Evolutionary conservation across 2,797 vertebrate genomes (phyloP), one percentile per base, ranked within the genome.

Genomic region (Lates japonicus): DNA sequence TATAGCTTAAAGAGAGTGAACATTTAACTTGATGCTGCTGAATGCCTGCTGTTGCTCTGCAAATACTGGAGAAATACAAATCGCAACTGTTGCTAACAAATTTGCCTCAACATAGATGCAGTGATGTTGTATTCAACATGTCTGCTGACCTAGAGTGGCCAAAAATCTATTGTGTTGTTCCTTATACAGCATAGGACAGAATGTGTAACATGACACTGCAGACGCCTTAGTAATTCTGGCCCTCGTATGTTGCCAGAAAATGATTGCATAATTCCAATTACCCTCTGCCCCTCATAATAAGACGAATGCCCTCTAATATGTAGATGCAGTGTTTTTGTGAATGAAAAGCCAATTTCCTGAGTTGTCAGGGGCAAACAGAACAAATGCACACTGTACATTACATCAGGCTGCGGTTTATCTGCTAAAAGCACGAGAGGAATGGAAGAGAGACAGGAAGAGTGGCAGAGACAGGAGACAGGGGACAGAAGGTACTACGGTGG

Each of bases 341-440:
- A 90, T 90, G 84, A 93, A 93, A 94, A 95, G 91, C 84, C 87
- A 91, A 94, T 94, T 94, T 93, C 90, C 91, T 83, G 88, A 70
- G 84, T 94, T 93, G 93, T 95, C 93, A 93, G 65, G 68, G 67
- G 84, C 90, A 91, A 91, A 90, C 83, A 82, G 87, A 87, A 88
- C 88, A 91, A 94, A 92, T 76, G 77, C 80, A 82, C 78, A 80
- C 86, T 92, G 93, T 94, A 93, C 88, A 84, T 94, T 90, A 76
- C 87, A 92, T 93, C 88, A 88, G 74, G 78, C 78, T 71, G 83
- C 87, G 83, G 91, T 91, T 91, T 85, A 87, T 92, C 90, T 92
- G 88, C 81, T 63, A 70, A 76, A 65, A 72, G 66, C 60, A 54
- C 49, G 55, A 74, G 61, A 81, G 61, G 37, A 55, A 69, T 1